phyloP scores from a whole-genome alignment of 2,797 vertebrate species.

The Sebastes steindachneri region DNA sequence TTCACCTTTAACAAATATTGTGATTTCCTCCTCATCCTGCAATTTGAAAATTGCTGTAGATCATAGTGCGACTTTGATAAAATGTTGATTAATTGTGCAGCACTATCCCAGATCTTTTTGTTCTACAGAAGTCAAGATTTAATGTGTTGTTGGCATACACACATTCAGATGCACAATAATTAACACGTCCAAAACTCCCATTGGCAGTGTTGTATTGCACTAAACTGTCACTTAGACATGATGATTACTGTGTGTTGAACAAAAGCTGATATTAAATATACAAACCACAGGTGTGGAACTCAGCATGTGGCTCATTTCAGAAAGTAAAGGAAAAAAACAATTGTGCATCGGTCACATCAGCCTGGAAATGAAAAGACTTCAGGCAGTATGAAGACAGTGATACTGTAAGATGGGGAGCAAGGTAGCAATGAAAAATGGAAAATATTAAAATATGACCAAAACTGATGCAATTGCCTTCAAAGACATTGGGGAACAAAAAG shows the following conservation, averaged over 20 bases:
- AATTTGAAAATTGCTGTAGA: too few relatives aligned
- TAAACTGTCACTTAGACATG: constrained; percentile 3
- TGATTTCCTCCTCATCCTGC: too few relatives aligned
- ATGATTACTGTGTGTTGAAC: neutral
- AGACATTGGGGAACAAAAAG: neutral
- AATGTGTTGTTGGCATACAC: neutral
- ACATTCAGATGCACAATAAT: neutral
- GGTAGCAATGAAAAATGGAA: neutral
- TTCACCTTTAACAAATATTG: too few relatives aligned
- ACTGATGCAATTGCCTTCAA: constrained; percentile 17
- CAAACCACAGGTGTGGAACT: neutral
- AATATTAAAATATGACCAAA: neutral
- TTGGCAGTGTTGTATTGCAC: neutral
- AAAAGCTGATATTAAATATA: neutral
- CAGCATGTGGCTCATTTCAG: neutral
- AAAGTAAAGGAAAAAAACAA: neutral
- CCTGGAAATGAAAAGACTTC: neutral
- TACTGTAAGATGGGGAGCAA: neutral
- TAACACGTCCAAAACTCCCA: neutral
- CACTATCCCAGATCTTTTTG: neutral
- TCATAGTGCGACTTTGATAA: too few relatives aligned
- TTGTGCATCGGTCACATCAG: neutral
- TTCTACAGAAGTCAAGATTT: neutral
- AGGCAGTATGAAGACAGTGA: neutral
- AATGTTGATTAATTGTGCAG: too few relatives aligned